These are phyloP conservation scores for Clarias pachynema DNA, from an alignment of 2,797 vertebrate species.

Conservation along the genomic window DNA sequence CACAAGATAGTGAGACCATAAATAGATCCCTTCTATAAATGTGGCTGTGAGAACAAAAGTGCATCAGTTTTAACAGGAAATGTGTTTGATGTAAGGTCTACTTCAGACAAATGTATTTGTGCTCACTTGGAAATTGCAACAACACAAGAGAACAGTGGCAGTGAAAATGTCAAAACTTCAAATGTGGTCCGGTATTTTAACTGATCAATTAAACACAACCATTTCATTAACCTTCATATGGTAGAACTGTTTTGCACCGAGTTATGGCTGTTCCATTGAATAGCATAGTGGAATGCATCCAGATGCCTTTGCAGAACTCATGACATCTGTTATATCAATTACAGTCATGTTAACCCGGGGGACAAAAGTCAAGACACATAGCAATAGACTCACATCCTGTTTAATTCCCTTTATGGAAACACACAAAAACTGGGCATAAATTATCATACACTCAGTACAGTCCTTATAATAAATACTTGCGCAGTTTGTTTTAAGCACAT, in stretches of 20 bases:
- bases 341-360: background rate
- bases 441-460: background rate
- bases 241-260: background rate
- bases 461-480: background rate
- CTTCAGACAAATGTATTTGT: background rate
- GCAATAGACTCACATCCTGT: constrained; percentile 13
- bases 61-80: too few species aligned
- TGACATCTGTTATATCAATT: background rate
- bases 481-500: background rate
- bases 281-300: background rate
- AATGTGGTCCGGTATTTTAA: background rate
- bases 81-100: background rate
- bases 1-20: too few species aligned
- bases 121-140: background rate
- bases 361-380: background rate
- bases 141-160: background rate
- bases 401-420: background rate
- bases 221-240: background rate
- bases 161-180: background rate
- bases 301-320: background rate
- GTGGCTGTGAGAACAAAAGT: too few species aligned
- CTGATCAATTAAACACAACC: background rate
- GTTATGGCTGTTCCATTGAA: background rate
- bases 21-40: too few species aligned
- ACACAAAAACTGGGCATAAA: background rate